Percentiles rank a stretch among this genome's conserved stretches.
phyloP scores from a whole-genome alignment of 2,797 vertebrate genomes.

The Myotis daubentonii region DNA sequence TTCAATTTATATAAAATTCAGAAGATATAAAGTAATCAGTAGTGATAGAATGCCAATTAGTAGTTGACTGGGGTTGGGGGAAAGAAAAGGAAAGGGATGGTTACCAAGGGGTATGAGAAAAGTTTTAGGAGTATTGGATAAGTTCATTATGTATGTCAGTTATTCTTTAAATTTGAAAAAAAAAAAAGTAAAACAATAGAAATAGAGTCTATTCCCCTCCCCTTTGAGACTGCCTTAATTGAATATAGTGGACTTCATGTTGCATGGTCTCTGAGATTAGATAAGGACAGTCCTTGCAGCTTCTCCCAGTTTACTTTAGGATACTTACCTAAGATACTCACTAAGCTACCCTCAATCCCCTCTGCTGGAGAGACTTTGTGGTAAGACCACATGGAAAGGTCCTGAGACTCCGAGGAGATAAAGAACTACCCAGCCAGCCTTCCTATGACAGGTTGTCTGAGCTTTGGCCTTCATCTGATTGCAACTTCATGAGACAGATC shows the following conservation, averaged over 20 bases:
- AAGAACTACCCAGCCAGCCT: neutral
- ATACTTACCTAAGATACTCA: neutral
- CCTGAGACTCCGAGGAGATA: neutral
- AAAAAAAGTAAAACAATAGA: neutral
- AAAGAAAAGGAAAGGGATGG: neutral
- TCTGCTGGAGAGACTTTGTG: neutral
- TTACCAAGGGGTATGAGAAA: neutral
- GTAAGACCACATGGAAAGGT: neutral
- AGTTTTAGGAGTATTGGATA: neutral
- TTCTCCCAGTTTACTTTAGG: neutral
- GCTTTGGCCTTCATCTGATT: neutral
- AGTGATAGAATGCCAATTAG: neutral
- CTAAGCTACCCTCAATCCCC: too few species aligned
- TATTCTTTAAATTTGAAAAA: neutral
- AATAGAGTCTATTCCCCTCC: neutral
- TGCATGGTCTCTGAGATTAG: neutral
- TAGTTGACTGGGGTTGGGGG: neutral
- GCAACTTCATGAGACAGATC: neutral
- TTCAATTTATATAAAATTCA: conserved; percentile 37
- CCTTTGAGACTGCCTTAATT: neutral
- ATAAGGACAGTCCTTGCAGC: neutral
- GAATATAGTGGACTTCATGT: neutral
- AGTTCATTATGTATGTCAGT: neutral
- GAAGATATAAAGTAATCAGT: neutral
- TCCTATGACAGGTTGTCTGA: neutral